These are phyloP conservation scores for Branchipolynoe longqiensis DNA, from an alignment of 2,888 invertebrate genomes.

Conservation along the genomic window DNA sequence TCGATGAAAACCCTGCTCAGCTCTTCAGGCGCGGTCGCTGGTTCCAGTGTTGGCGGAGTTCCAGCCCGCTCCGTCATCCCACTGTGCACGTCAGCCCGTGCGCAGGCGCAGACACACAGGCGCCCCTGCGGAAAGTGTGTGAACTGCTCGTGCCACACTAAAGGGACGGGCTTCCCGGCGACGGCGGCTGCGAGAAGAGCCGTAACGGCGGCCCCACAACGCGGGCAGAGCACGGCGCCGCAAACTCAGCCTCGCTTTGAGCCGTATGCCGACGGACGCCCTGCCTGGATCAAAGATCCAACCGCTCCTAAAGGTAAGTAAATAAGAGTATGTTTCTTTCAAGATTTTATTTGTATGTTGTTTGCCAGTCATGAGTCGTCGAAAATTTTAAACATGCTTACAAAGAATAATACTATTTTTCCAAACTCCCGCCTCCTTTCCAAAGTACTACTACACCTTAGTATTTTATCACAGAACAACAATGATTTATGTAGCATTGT, in stretches of 20 bases:
- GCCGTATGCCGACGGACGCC: slow-evolving; percentile 14
- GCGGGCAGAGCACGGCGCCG: slow-evolving; percentile 15
- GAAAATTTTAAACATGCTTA: background rate
- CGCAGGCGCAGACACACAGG: background rate
- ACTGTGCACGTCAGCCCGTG: no score
- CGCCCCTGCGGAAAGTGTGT: slow-evolving; percentile 40
- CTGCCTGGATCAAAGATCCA: slow-evolving; percentile 35
- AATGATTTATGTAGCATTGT: no score
- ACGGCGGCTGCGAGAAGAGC: background rate
- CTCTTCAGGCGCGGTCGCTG: background rate
- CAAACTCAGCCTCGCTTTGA: background rate
- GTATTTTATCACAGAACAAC: no score
- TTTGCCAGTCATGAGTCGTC: no score
- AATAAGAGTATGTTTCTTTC: background rate
- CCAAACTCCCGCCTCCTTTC: no score
- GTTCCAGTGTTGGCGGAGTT: background rate
- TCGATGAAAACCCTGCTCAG: background rate
- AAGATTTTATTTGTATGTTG: background rate
- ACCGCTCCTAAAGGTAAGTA: slow-evolving; percentile 32
- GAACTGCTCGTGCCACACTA: slow-evolving; percentile 7
- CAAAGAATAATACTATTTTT: no score
- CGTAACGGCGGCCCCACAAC: background rate
- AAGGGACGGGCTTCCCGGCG: background rate
- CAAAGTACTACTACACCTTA: no score
- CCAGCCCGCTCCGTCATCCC: background rate